Evolutionary conservation across 2,888 invertebrate species (phyloP).

Genomic region (Oscheius sp.): DNA sequence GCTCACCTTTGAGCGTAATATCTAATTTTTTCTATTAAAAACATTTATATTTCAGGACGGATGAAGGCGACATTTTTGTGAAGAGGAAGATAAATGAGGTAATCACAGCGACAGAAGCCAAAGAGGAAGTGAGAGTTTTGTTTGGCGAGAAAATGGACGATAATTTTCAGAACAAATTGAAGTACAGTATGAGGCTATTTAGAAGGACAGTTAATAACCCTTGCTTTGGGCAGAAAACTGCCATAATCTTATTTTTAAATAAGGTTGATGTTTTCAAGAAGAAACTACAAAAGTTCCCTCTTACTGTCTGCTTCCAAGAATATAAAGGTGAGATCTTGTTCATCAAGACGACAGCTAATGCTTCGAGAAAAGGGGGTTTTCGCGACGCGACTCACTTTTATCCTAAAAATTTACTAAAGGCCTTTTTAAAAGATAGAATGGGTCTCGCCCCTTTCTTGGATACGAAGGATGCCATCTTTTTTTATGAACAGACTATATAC

Average conservation of each 20-base stretch:
- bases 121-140: not conserved
- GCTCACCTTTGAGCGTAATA: no score
- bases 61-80: slow-evolving; percentile 5
- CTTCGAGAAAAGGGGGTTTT: no score
- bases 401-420: no score
- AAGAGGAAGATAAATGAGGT: not conserved
- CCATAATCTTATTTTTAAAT: slow-evolving; percentile 70
- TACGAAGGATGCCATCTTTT: no score
- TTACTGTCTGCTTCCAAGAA: slow-evolving; percentile 68
- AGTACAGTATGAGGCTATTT: slow-evolving; percentile 58
- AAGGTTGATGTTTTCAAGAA: slow-evolving; percentile 69
- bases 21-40: not conserved
- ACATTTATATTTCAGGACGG: not conserved
- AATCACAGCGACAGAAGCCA: not conserved
- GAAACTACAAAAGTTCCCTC: slow-evolving; percentile 32
- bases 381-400: no score
- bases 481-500: no score
- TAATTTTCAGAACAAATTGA: slow-evolving; percentile 70
- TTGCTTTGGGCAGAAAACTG: slow-evolving; percentile 70
- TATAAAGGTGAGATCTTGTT: slow-evolving; percentile 22
- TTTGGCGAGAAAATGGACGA: no score
- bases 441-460: no score
- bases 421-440: no score
- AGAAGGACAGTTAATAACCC: slow-evolving; percentile 69
- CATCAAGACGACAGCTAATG: no score